Percentiles rank a stretch among this genome's conserved stretches.
Conservation (phyloP, 2,888 invertebrate species). For the Catocala nupta region DNA sequence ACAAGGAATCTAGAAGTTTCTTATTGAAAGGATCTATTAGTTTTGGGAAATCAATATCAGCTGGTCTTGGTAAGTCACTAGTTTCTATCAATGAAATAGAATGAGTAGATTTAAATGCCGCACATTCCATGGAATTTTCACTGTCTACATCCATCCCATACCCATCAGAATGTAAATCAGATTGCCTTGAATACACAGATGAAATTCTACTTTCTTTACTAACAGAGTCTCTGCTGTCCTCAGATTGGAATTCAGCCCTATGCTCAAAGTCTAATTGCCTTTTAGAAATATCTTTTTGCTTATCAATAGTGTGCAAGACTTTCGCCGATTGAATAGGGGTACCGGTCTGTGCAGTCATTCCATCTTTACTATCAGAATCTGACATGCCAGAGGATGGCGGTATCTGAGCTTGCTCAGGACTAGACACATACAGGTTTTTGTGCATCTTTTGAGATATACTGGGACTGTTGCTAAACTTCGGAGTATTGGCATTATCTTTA, state of each 20-base stretch:
- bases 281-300: slow-evolving; percentile 82
- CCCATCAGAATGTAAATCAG: slow-evolving; percentile 81
- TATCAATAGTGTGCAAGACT: slow-evolving; percentile 72
- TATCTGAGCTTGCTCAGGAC: slow-evolving; percentile 84
- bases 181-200: slow-evolving; percentile 78
- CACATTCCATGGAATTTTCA: slow-evolving; percentile 85
- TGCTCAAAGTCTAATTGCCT: slow-evolving; percentile 84
- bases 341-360: slow-evolving; percentile 78
- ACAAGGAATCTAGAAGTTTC: slow-evolving; percentile 89
- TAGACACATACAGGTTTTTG: slow-evolving; percentile 84
- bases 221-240: slow-evolving; percentile 84
- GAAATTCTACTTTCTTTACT: slow-evolving; percentile 83
- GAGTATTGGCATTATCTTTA: slow-evolving; percentile 85
- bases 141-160: slow-evolving; percentile 85
- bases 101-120: slow-evolving; percentile 81
- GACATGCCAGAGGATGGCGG: slow-evolving; percentile 84
- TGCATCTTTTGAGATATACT: slow-evolving; percentile 85
- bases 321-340: slow-evolving; percentile 82
- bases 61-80: slow-evolving; percentile 82
- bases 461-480: slow-evolving; percentile 84
- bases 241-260: slow-evolving; percentile 79
- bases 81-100: slow-evolving; percentile 83
- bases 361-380: slow-evolving; percentile 83
- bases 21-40: slow-evolving; percentile 94
- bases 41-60: slow-evolving; percentile 83